phyloP scores from a whole-genome alignment of 2,113 vertebrate species.

The Heliornis fulica region DNA sequence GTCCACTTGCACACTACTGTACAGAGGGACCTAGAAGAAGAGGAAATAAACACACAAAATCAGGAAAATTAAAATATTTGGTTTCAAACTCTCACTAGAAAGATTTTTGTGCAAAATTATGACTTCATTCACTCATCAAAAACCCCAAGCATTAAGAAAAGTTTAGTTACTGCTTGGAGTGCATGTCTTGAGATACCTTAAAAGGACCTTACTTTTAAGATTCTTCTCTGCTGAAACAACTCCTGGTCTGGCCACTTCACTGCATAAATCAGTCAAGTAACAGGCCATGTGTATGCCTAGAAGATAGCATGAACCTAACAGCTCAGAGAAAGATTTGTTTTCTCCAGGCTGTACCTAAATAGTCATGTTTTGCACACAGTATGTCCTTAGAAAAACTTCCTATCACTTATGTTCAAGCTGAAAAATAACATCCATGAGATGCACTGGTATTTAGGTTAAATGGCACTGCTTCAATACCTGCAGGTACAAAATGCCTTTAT shows the following conservation, averaged over 20 bases:
- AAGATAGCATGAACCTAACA: neutral
- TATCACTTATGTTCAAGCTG: neutral
- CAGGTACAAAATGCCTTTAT: neutral
- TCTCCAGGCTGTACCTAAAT: neutral
- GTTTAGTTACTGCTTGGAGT: neutral
- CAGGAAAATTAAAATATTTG: neutral
- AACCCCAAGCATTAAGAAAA: neutral
- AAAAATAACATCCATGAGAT: neutral
- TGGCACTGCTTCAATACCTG: neutral
- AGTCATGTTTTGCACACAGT: neutral
- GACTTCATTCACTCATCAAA: neutral
- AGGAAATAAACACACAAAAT: neutral
- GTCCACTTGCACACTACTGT: constrained; percentile 97
- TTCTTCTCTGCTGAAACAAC: constrained; percentile 22
- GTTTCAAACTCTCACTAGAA: neutral
- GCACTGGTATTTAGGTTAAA: neutral
- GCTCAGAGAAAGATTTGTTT: neutral
- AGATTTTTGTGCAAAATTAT: neutral
- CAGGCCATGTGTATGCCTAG: neutral
- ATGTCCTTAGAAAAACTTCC: neutral
- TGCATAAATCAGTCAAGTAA: constrained; percentile 32
- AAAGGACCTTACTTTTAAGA: constrained; percentile 30
- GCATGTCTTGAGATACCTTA: neutral
- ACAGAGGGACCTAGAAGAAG: constrained; percentile 86
- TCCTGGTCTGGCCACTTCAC: neutral